These are phyloP conservation scores for Cordilura impudica DNA, from an alignment of 2,888 invertebrate genomes.

Conservation along the genomic window DNA sequence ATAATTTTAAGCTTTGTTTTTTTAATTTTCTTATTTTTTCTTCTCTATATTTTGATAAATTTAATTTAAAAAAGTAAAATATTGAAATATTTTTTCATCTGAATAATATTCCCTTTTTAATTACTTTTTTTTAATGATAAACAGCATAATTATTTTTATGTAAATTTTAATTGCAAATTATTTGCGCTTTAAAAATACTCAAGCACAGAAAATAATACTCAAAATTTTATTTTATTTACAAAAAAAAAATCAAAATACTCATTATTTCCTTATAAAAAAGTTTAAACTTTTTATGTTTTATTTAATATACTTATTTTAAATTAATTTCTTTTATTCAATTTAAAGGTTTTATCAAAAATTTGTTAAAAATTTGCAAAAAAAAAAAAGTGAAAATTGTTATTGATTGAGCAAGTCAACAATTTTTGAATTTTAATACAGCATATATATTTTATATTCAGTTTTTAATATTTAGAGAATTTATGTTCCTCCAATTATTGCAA, in stretches of 20 bases:
- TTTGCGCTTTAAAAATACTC: no score
- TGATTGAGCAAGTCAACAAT: no score
- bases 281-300: constrained; percentile 26
- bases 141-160: constrained; percentile 12
- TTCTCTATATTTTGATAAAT: not conserved
- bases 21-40: not conserved
- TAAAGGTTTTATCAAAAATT: constrained; percentile 1
- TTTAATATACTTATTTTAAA: constrained; percentile 7
- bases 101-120: no score
- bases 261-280: constrained; percentile 53
- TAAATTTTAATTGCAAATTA: constrained; percentile 3
- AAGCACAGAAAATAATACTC: not conserved
- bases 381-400: no score
- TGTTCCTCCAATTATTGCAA: constrained; percentile 1
- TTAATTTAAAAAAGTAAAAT: not conserved
- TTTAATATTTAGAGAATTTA: no score
- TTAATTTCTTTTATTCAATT: constrained; percentile 1
- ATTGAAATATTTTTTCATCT: not conserved
- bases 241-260: constrained; percentile 4
- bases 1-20: not conserved
- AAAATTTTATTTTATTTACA: constrained; percentile 14
- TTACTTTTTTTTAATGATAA: no score
- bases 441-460: no score
- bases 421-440: no score
- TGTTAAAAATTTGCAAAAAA: no score